These are phyloP conservation scores for Sipha maydis DNA, from an alignment of 2,888 invertebrate species.

Conservation along the genomic window DNA sequence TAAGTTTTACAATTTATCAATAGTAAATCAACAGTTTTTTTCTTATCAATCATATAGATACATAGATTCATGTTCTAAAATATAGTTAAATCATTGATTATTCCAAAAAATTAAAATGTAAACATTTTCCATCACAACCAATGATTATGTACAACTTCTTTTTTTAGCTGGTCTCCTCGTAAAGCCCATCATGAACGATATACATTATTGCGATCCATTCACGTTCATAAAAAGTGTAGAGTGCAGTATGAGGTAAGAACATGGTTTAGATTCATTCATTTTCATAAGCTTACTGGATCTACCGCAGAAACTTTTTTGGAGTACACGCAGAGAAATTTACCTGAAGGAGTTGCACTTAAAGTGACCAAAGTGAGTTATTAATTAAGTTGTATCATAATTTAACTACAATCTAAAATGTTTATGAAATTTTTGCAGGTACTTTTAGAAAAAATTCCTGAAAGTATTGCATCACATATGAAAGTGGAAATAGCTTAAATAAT, in stretches of 20 bases:
- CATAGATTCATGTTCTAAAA: too few species aligned
- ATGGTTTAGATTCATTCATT: slow-evolving; percentile 84
- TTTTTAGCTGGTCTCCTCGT: slow-evolving; percentile 77
- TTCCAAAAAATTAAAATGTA: too few species aligned
- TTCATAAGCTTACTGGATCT: slow-evolving; percentile 89
- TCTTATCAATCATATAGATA: too few species aligned
- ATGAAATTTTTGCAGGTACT: slow-evolving; percentile 42
- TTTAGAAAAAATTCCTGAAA: slow-evolving; percentile 49
- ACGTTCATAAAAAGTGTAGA: slow-evolving; percentile 91
- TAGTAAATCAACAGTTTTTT: too few species aligned
- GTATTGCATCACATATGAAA: slow-evolving; percentile 29
- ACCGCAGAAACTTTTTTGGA: slow-evolving; percentile 95
- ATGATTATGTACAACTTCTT: slow-evolving; percentile 46
- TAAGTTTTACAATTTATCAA: too few species aligned
- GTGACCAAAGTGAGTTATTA: slow-evolving; percentile 76
- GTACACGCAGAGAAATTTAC: slow-evolving; percentile 94
- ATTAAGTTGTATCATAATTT: neutral
- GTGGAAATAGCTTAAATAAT: neutral
- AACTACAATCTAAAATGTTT: neutral
- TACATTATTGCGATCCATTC: slow-evolving; percentile 87
- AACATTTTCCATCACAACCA: neutral
- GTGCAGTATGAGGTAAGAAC: slow-evolving; percentile 97
- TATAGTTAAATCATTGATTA: too few species aligned
- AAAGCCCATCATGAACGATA: slow-evolving; percentile 81
- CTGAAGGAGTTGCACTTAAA: slow-evolving; percentile 96